Evolutionary conservation across 2,797 vertebrate species (phyloP).

Genomic region (Gallinago solitaria): DNA sequence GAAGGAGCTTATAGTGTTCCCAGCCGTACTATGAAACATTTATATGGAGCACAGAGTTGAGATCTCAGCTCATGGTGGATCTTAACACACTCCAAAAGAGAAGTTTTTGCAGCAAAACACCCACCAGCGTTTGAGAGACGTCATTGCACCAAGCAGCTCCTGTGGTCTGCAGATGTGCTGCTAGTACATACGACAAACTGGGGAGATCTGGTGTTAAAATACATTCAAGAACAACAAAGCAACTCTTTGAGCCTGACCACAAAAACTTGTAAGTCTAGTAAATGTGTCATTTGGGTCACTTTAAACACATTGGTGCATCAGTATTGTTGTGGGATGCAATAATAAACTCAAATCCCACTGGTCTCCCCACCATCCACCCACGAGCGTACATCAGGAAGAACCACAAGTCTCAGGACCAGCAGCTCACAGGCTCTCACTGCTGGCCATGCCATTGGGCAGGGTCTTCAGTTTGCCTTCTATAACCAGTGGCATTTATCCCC

Average conservation of each 20-base stretch:
- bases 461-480: neutral
- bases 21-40: neutral
- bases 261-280: neutral
- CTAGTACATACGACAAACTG: neutral
- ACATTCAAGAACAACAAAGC: neutral
- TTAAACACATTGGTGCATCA: neutral
- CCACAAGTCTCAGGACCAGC: neutral
- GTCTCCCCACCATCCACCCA: neutral
- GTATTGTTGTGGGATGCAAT: neutral
- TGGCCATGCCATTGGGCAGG: neutral
- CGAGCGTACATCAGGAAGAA: accelerated
- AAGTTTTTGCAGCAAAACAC: neutral
- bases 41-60: neutral
- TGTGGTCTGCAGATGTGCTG: neutral
- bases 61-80: neutral
- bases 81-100: accelerated
- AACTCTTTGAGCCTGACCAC: neutral
- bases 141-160: neutral
- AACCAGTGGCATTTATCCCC: neutral
- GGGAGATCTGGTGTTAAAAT: neutral
- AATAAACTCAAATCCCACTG: neutral
- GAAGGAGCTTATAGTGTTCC: neutral
- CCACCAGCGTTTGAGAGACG: neutral
- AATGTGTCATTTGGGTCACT: neutral
- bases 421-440: neutral